Evolutionary conservation across 1,140 invertebrate species (phyloP).

Genomic region (Muscidifurax raptorellus): DNA sequence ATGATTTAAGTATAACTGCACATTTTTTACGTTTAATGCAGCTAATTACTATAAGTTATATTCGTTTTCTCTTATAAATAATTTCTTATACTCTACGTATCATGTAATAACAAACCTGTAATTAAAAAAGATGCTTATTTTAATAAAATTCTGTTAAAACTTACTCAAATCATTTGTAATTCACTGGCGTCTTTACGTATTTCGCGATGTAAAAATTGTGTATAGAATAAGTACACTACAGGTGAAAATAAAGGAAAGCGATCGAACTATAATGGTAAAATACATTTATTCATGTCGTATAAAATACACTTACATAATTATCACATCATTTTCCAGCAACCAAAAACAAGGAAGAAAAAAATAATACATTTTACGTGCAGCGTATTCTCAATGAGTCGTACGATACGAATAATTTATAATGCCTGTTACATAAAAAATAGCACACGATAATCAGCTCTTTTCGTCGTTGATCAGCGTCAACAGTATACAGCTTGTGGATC

Average conservation of each 20-base stretch:
- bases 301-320: conserved; percentile 48
- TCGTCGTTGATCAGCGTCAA: neutral
- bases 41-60: conserved; percentile 20
- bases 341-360: conserved; percentile 16
- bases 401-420: conserved; percentile 14
- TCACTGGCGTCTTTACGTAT: no score
- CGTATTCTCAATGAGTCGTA: neutral
- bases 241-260: neutral
- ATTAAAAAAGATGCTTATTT: conserved; percentile 41
- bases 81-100: conserved; percentile 19
- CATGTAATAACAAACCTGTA: conserved; percentile 28
- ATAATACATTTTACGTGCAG: conserved; percentile 7
- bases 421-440: neutral
- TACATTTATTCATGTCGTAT: conserved; percentile 44
- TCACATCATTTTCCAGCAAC: conserved; percentile 49
- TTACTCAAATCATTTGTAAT: neutral
- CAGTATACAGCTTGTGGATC: neutral
- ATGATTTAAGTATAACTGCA: conserved; percentile 18
- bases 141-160: conserved; percentile 41
- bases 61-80: conserved; percentile 21
- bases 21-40: conserved; percentile 1
- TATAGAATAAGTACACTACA: no score
- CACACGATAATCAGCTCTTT: neutral
- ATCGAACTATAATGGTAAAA: conserved; percentile 13
- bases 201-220: neutral